phyloP scores from a whole-genome alignment of 2,888 invertebrate genomes.

The Tenthredo notha region DNA sequence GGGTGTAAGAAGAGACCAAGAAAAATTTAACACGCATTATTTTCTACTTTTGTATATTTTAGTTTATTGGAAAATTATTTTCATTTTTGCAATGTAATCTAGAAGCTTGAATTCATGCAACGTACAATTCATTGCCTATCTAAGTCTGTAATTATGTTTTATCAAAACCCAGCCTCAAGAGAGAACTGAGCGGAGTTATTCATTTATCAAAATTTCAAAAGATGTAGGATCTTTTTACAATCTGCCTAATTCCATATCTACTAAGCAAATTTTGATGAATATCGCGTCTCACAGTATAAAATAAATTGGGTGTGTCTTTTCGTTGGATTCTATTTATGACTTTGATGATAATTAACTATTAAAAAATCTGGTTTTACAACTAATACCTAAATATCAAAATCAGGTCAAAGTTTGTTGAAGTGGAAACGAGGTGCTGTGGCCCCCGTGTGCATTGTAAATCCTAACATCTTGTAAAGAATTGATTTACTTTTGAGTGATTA shows the following conservation, averaged over 20 bases:
- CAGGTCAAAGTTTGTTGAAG: conserved; percentile 33
- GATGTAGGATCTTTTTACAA: conserved; percentile 41
- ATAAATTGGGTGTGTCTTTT: neutral
- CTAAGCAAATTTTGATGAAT: conserved; percentile 35
- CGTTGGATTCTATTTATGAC: neutral
- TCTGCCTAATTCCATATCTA: conserved; percentile 31
- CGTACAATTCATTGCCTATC: neutral
- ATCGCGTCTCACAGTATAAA: neutral
- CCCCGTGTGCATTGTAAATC: conserved; percentile 43
- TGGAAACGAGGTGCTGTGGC: conserved; percentile 46
- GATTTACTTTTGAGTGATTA: neutral
- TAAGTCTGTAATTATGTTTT: neutral
- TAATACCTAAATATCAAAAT: neutral
- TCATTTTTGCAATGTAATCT: conserved; percentile 20
- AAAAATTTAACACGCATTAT: conserved; percentile 20
- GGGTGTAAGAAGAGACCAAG: neutral
- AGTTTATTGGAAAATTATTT: neutral
- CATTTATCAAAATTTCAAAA: conserved; percentile 7
- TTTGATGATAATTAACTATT: neutral
- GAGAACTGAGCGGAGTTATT: conserved; percentile 18
- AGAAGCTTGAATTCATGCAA: conserved; percentile 23
- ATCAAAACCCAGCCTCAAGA: conserved; percentile 13
- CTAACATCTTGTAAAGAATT: conserved; percentile 35
- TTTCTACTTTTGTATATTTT: neutral
- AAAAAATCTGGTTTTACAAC: neutral